Evolutionary conservation across 2,888 invertebrate genomes (phyloP).

Genomic region (Yponomeuta plumbellus): DNA sequence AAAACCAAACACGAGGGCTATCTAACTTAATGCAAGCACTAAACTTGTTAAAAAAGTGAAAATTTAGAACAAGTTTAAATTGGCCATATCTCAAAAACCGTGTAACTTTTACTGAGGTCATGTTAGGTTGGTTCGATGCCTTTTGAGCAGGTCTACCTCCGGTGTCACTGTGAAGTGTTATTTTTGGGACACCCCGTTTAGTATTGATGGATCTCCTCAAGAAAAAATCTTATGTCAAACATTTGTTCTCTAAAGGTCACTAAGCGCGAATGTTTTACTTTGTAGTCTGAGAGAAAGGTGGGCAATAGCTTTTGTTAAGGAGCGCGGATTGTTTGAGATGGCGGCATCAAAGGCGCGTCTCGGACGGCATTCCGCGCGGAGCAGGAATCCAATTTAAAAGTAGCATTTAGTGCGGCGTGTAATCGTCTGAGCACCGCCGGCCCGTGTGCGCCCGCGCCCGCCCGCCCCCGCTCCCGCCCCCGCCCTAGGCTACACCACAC

Average conservation of each 20-base stretch:
- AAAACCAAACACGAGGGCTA: no score
- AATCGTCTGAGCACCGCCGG: conserved; percentile 35
- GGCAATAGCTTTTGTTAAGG: not conserved
- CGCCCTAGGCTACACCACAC: no score
- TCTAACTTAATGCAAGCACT: no score
- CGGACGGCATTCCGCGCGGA: not conserved
- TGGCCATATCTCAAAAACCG: no score
- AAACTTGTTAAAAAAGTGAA: no score
- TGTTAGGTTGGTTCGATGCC: no score
- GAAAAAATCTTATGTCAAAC: not conserved
- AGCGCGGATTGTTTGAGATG: not conserved
- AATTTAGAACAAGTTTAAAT: no score
- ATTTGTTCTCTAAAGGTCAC: not conserved
- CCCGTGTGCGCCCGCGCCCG: not conserved
- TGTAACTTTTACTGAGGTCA: no score
- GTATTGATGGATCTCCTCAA: not conserved
- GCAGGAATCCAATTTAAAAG: conserved; percentile 40
- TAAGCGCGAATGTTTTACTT: not conserved
- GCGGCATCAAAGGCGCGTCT: not conserved
- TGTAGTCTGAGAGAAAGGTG: not conserved
- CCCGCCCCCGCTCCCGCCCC: conserved; percentile 9
- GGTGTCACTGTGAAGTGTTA: no score
- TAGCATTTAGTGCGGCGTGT: conserved; percentile 46
- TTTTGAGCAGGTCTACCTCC: no score
- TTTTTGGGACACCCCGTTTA: no score